Conservation (phyloP, 2,888 invertebrate genomes). For the Catocala nupta region DNA sequence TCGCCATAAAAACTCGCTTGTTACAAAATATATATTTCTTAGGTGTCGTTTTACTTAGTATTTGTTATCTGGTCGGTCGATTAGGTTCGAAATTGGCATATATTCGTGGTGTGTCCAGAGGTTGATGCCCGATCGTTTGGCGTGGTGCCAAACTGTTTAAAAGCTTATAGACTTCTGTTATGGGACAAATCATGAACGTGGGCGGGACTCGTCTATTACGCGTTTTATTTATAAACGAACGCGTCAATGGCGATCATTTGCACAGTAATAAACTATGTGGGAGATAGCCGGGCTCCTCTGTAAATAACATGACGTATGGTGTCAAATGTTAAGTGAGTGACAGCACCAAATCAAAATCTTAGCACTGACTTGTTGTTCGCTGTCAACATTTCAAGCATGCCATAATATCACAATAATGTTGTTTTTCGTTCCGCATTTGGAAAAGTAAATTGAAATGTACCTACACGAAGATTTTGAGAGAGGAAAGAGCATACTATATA, state of each 20-base stretch:
- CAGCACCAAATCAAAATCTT: conserved; percentile 18
- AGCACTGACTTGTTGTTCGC: conserved; percentile 6
- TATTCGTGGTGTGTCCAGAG: conserved; percentile 61
- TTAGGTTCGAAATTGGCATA: conserved; percentile 57
- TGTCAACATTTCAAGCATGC: no score
- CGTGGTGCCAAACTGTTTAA: conserved; percentile 72
- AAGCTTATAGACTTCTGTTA: conserved; percentile 63
- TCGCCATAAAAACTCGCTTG: conserved; percentile 44
- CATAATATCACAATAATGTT: no score
- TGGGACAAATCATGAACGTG: conserved; percentile 47
- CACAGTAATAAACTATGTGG: conserved; percentile 10
- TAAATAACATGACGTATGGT: conserved; percentile 11
- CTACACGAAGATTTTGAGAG: no score
- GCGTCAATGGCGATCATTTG: conserved; percentile 24
- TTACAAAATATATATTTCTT: conserved; percentile 46
- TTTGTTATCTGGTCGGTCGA: conserved; percentile 51
- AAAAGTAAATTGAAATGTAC: no score
- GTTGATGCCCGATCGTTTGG: conserved; percentile 78
- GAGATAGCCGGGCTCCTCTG: conserved; percentile 5
- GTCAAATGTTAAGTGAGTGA: conserved; percentile 20
- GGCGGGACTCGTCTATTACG: conserved; percentile 26
- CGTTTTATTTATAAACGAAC: conserved; percentile 28
- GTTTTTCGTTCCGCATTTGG: no score
- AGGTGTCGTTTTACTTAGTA: conserved; percentile 52
- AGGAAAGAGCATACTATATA: no score